Base-by-base conservation (phyloP, 2,888 invertebrate genomes). In the Biston stratarius region DNA sequence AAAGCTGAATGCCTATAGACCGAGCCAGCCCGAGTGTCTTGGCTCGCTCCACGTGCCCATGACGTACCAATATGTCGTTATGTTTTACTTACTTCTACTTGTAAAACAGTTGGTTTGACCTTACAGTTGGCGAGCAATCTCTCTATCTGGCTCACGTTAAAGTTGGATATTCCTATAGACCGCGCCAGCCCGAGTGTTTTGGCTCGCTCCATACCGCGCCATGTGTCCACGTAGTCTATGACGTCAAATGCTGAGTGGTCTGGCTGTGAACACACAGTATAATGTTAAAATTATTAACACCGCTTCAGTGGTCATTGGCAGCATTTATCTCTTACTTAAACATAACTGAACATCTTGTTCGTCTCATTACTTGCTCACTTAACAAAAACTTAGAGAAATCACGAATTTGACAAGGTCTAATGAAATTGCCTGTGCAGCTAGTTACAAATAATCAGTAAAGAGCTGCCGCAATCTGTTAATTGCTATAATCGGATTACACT, bases 1-100 rank as follows among this genome's bases (percentile, higher is more conserved):
- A 80, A 97, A 97, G 89, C 98, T 98, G 5, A 96, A 97, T 5
- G 91, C 92, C 92, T 0, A 98, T 97, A 5, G 96, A 96, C 74
- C 95, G 96, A 0, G 95, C 94, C 0, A 97, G 85, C 0, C 97
- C 97, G 48, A 93, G 88, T 14, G 94, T 92, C 51, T 96, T 95
- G 38, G 95, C 92, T 49, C 96, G 94, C 80, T 97, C 97, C 96
- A 97, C 95, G 0, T 38, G 38, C 9, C 0, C 6, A 38, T 38
- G 38, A 6, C 36, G 7, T 36, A 7, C 9, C 38, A 24, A 1
- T 2, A 38, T 6, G 38, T 38, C 0, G 38, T 0, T 38, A 38
- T 9, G 6, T 38, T n/a, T 10, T n/a, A 38, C 75, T 72, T 70
- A 92, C 93, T 84, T 92, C 92, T 15, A 95, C 94, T 86, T 97